Evolutionary conservation across 2,113 vertebrate species (phyloP), one percentile per base, ranked within the genome.

Genomic region (Panurus biarmicus): DNA sequence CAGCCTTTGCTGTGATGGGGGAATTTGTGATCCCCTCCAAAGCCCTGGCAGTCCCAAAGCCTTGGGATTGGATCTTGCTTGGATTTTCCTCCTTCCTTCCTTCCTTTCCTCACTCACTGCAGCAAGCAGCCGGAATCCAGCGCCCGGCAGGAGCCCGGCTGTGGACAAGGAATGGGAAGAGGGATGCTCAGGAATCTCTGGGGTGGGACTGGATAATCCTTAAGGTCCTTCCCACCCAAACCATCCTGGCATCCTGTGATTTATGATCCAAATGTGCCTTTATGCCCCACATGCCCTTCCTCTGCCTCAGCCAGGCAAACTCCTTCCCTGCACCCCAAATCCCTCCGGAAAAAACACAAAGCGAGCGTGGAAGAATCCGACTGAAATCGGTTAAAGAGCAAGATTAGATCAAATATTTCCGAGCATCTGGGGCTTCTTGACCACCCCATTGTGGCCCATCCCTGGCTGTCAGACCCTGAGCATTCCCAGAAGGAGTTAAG

Each of bases 401-500:
- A 89, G 95, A 95, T 92, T 64, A 95, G 93, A 92, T 93, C 91
- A 85, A 94, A 80, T 74, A 92, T 90, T 88, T 84, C 51, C 1
- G 28, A 93, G 64, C 92, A 90, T 79, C 66, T 76, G 72, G 90
- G 64, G 26, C 74, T 95, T 69, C 94, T 90, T 90, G 93, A 78
- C 73, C 80, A 42, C 18, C 76, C 54, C 71, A 10, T 3, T 42
- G 24, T 75, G 80, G 62, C 29, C 70, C 83, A 78, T 51, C 57
- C 48, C 77, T 0, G 3, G 48, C 91, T 92, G 87, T 85, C 89
- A 87, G 89, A 53, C 26, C 87, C 42, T 64, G 73, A 93, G 93
- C 74, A 40, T 87, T 93, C 93, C 94, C 94, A 89, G 93, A 81
- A 92, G 93, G 82, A 93, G 91, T 91, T 94, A 93, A 95, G 1